Evolutionary conservation across 2,888 invertebrate species (phyloP), one percentile per base, ranked within the genome.

Genomic region (Drosophila borborema): DNA sequence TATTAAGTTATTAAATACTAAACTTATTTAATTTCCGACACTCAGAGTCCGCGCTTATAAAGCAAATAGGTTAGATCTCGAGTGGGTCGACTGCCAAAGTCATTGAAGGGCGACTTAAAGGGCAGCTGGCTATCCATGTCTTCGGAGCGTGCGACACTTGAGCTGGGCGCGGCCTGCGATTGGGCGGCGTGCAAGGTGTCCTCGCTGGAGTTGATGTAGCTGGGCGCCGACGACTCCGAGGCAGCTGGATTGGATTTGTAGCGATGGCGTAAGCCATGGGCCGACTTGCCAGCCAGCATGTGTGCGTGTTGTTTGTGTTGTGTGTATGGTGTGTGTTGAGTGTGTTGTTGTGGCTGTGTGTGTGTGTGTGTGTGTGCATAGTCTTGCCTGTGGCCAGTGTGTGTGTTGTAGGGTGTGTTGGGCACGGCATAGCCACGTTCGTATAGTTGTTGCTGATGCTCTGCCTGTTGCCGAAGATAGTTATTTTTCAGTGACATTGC

Each of bases 21-120:
- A 58, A 23, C 54, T 64, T 16, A 40, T 14, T 60, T 48, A 61
- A 31, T 46, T 46, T 41, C 41, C 31, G 58, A 34, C 56, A 41
- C 10, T 75, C 49, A 89, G 53, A 89, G 76, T 48, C 89, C 90
- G 12, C 81, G 65, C 58, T 75, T 76, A 45, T 83, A 90, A 40
- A 86, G 73, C 45, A 85, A 59, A 34, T 80, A 80, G 61, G 82
- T 78, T n/a, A 88, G 62, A 61, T 84, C 87, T 28, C 86, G 77
- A 0, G 89, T 76, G 31, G 85, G 79, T 2, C 82, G 86, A 64
- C 67, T 84, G 65, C 85, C 85, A 31, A 81, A 89, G 46, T 87
- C 89, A 38, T 86, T 86, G 58, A 86, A 86, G 1, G 80, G 68
- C 3, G 86, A 87, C 64, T 86, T 89, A 12, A 89, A 86, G 4